A percentile compares a stretch with the other conserved stretches of the same genome.
These are phyloP conservation scores for Mola mola DNA, from an alignment of 2,113 vertebrate species.

Conservation along the genomic window DNA sequence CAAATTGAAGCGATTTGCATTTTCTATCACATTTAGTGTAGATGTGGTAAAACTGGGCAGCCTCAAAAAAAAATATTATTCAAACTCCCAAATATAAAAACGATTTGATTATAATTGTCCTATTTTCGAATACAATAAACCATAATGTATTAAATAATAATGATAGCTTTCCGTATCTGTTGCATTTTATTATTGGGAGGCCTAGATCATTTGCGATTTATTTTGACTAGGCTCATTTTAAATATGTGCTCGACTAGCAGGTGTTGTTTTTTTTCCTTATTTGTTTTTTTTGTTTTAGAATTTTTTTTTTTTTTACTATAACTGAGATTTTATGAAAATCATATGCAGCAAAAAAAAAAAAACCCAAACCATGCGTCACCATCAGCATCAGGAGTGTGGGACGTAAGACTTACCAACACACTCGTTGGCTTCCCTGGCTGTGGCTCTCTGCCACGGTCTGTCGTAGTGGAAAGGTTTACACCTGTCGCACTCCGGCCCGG, in stretches of 20 bases:
- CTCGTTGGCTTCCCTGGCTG: slow-evolving; percentile 96
- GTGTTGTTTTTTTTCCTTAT: slow-evolving; percentile 4
- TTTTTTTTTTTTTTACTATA: neutral
- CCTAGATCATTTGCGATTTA: neutral
- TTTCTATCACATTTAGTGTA: too few relatives aligned
- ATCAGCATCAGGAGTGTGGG: neutral
- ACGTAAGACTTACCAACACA: slow-evolving; percentile 94
- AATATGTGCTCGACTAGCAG: slow-evolving; percentile 39
- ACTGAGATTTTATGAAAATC: slow-evolving; percentile 7
- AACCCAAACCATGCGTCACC: too few relatives aligned
- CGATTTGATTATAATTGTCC: neutral
- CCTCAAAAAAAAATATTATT: too few relatives aligned
- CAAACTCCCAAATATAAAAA: neutral
- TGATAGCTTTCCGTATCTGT: neutral
- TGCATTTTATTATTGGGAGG: too few relatives aligned
- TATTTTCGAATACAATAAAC: neutral
- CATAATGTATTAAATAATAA: neutral
- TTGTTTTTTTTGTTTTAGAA: neutral
- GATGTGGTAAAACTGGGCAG: too few relatives aligned
- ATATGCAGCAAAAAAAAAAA: slow-evolving; percentile 29
- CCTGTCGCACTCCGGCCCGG: slow-evolving; percentile 96
- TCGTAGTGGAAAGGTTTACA: slow-evolving; percentile 99
- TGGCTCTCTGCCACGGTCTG: slow-evolving; percentile 97
- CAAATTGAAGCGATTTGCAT: neutral
- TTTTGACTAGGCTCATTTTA: slow-evolving; percentile 1